A percentile compares a stretch with the other conserved stretches of the same genome.
Evolutionary conservation across 2,113 vertebrate species (phyloP).

Genomic region (Danionella cerebrum): DNA sequence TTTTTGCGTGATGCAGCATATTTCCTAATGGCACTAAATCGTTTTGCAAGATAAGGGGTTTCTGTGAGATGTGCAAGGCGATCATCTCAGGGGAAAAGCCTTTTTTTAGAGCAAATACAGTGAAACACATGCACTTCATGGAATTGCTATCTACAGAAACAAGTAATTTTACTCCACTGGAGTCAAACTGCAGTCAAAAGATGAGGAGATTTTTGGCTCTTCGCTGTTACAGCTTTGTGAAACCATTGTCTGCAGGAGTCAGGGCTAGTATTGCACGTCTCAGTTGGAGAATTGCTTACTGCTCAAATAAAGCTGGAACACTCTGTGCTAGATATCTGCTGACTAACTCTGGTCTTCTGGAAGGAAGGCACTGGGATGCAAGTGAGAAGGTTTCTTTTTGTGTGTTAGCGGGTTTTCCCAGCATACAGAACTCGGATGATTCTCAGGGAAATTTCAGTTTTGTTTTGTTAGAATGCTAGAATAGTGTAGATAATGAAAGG

Average conservation of each 20-base stretch:
- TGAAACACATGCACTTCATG: constrained; percentile 3
- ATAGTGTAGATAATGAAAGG: too few relatives aligned
- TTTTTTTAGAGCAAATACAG: background rate
- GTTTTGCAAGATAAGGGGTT: constrained; percentile 6
- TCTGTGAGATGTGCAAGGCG: background rate
- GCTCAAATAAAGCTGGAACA: background rate
- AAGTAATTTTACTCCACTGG: background rate
- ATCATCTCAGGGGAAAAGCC: background rate
- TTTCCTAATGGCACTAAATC: too few relatives aligned
- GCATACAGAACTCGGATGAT: too few relatives aligned
- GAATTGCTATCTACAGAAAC: constrained; percentile 2
- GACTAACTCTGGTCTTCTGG: constrained; percentile 1
- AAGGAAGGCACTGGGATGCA: background rate
- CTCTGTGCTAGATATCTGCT: background rate
- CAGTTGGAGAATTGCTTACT: background rate
- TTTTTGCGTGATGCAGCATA: too few relatives aligned
- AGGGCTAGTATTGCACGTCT: background rate
- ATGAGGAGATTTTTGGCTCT: background rate
- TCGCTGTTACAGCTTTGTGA: background rate
- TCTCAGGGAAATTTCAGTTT: too few relatives aligned
- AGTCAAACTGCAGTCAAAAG: background rate
- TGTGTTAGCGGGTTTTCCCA: background rate
- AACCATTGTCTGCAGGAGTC: constrained; percentile 3
- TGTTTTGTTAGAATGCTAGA: too few relatives aligned
- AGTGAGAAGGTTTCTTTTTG: constrained; percentile 2